These are phyloP conservation scores for Folsomia candida DNA, from an alignment of 2,888 invertebrate genomes.

Conservation along the genomic window DNA sequence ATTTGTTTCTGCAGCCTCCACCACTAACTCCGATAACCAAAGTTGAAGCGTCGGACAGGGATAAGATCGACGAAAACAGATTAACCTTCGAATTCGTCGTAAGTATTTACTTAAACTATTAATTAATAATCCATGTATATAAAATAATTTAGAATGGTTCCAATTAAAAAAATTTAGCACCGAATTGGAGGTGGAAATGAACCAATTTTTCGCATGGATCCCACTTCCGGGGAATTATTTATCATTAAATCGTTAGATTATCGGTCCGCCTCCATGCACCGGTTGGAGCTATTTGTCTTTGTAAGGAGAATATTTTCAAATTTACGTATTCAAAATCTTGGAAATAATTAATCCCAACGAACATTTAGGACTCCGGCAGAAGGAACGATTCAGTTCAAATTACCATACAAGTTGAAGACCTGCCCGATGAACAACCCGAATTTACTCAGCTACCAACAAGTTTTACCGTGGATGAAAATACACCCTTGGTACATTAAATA, in stretches of 20 bases:
- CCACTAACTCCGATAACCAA: background rate
- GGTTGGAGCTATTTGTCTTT: slow-evolving; percentile 11
- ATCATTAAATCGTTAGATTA: slow-evolving; percentile 10
- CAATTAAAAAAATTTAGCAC: background rate
- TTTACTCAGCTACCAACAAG: slow-evolving; percentile 18
- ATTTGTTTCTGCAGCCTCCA: too few species aligned
- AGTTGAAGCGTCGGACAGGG: background rate
- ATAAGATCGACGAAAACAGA: background rate
- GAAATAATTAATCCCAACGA: background rate
- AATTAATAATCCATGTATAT: background rate
- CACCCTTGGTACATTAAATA: slow-evolving; percentile 8
- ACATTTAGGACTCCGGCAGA: slow-evolving; percentile 2
- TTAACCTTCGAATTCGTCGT: background rate
- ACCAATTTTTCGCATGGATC: slow-evolving; percentile 10
- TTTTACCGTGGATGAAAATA: slow-evolving; percentile 2
- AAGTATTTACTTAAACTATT: background rate
- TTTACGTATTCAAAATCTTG: background rate
- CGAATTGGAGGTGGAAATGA: background rate
- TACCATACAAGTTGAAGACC: slow-evolving; percentile 16
- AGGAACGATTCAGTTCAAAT: slow-evolving; percentile 1
- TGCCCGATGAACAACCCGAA: slow-evolving; percentile 24
- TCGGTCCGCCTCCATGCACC: slow-evolving; percentile 3
- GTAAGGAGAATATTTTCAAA: slow-evolving; percentile 2
- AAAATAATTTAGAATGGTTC: background rate
- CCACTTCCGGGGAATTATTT: slow-evolving; percentile 4